These are phyloP conservation scores for Phlogophora meticulosa DNA, from an alignment of 2,888 invertebrate genomes.

Conservation along the genomic window DNA sequence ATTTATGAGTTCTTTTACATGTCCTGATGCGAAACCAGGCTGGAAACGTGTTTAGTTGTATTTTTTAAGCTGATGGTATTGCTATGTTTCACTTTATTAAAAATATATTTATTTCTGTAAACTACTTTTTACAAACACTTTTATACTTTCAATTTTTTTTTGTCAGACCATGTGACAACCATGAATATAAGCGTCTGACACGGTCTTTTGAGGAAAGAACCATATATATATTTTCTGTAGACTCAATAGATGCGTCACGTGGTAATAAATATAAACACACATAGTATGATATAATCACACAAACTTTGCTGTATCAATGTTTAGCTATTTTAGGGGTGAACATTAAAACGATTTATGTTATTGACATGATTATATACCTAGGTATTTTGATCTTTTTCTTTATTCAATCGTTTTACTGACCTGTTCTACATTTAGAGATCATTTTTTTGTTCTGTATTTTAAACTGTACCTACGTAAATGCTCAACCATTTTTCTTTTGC, in stretches of 20 bases:
- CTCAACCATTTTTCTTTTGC: too few relatives aligned
- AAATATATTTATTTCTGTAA: too few relatives aligned
- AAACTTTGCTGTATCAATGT: constrained; percentile 12
- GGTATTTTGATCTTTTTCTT: constrained; percentile 13
- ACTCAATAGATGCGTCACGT: constrained; percentile 29
- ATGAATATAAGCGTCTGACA: too few relatives aligned
- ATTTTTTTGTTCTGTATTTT: background rate
- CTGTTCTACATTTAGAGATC: constrained; percentile 7
- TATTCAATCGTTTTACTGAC: constrained; percentile 11
- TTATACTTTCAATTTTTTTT: too few relatives aligned
- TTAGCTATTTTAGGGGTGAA: constrained; percentile 6
- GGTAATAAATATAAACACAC: constrained; percentile 12
- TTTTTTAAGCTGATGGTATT: constrained; percentile 7
- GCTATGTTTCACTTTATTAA: background rate
- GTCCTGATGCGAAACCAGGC: constrained; percentile 39
- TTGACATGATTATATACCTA: constrained; percentile 28
- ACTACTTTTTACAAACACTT: too few relatives aligned
- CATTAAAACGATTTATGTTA: constrained; percentile 28
- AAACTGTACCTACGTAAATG: background rate
- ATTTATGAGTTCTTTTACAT: constrained; percentile 51
- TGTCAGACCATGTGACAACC: too few relatives aligned
- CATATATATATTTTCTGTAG: constrained; percentile 23
- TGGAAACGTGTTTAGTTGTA: constrained; percentile 14
- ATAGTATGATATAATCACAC: constrained; percentile 36
- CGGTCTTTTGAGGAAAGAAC: too few relatives aligned